phyloP scores from a whole-genome alignment of 1,140 invertebrate genomes.

The Sycophaga agraensis region DNA sequence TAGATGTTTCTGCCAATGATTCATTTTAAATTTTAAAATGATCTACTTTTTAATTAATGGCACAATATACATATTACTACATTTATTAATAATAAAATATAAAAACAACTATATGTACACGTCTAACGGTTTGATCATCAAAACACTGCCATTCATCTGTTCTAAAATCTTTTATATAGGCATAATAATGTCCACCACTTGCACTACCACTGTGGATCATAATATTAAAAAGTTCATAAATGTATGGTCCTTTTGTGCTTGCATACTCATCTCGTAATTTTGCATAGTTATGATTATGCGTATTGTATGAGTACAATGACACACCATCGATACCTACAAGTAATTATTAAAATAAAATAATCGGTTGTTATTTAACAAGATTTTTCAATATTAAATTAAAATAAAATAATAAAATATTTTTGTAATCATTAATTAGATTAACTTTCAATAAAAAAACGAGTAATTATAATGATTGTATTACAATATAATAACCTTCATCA shows the following conservation, averaged over 20 bases:
- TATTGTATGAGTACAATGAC: conserved; percentile 41
- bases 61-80: too few species aligned
- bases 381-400: background rate
- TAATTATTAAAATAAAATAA: conserved; percentile 13
- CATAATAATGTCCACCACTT: conserved; percentile 91
- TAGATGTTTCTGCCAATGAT: too few species aligned
- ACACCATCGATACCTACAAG: conserved; percentile 61
- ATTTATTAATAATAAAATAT: background rate
- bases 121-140: conserved; percentile 75
- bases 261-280: conserved; percentile 54
- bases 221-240: conserved; percentile 89
- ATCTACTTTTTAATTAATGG: too few species aligned
- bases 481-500: conserved; percentile 58
- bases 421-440: conserved; percentile 6
- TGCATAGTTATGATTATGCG: conserved; percentile 56
- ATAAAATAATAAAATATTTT: background rate
- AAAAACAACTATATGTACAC: conserved; percentile 49
- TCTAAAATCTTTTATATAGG: conserved; percentile 87
- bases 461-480: conserved; percentile 6
- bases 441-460: conserved; percentile 2
- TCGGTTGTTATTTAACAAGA: conserved; percentile 8
- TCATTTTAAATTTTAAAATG: too few species aligned
- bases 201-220: conserved; percentile 94
- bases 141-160: conserved; percentile 80
- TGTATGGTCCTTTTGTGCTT: conserved; percentile 67